Conservation (phyloP, 2,888 invertebrate species). For the Oscheius onirici region DNA sequence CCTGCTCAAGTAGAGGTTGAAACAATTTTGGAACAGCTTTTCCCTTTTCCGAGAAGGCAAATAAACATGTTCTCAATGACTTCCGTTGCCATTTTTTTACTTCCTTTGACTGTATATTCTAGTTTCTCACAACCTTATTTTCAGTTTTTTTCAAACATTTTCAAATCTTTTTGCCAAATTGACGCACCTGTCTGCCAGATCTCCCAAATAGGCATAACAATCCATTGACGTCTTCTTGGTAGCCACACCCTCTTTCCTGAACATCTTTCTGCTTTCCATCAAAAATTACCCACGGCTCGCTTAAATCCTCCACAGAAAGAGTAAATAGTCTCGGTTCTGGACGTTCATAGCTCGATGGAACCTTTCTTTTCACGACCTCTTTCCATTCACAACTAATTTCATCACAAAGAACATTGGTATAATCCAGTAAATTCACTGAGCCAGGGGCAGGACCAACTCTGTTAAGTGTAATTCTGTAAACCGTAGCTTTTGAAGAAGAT, state of each 20-base stretch:
- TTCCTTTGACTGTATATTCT: too few species aligned
- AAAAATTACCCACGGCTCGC: neutral
- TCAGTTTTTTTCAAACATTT: too few species aligned
- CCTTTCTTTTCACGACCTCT: neutral
- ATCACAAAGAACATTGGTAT: neutral
- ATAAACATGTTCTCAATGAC: too few species aligned
- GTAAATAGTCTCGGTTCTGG: slow-evolving; percentile 19
- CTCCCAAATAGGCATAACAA: slow-evolving; percentile 15
- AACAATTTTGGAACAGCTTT: too few species aligned
- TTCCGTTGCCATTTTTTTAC: too few species aligned
- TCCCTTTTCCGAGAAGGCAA: too few species aligned
- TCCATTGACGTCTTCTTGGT: neutral
- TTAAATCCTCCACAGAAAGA: neutral
- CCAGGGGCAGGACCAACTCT: neutral
- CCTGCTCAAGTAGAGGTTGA: too few species aligned
- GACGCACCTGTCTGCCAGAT: slow-evolving; percentile 9
- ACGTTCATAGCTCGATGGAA: slow-evolving; percentile 17
- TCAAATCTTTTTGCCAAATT: neutral
- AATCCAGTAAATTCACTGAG: neutral
- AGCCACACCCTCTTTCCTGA: neutral
- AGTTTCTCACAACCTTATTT: too few species aligned
- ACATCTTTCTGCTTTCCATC: neutral
- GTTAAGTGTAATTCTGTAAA: neutral
- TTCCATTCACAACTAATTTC: slow-evolving; percentile 12
- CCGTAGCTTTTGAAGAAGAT: neutral